Evolutionary conservation across 2,113 vertebrate genomes (phyloP).

Genomic region (Trachemys scripta): DNA sequence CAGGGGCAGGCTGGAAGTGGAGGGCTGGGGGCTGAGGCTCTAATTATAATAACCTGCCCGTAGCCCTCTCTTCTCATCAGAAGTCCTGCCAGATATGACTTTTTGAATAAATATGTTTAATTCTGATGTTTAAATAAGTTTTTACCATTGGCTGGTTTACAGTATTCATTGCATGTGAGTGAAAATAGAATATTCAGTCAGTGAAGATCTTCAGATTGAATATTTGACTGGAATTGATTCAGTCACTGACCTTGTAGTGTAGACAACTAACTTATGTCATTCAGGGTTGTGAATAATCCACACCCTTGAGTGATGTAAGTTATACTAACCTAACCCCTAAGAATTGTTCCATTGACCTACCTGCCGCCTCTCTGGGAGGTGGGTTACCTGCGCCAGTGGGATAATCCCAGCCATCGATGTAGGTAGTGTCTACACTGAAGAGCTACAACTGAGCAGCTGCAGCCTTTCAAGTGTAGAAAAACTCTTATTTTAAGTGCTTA

Average conservation of each 20-base stretch:
- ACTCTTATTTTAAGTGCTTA: fast-evolving
- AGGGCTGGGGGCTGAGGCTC: no score
- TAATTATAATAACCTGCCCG: fast-evolving
- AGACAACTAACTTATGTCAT: not conserved
- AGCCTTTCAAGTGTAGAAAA: not conserved
- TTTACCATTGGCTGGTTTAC: not conserved
- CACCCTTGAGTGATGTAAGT: not conserved
- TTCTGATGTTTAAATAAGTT: not conserved
- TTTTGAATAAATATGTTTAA: not conserved
- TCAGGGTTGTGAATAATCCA: not conserved
- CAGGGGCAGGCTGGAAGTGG: no score
- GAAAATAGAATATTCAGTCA: not conserved
- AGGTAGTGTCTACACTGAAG: not conserved
- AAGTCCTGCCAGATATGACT: not conserved
- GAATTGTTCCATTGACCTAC: not conserved
- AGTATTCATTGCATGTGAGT: not conserved
- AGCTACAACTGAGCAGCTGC: not conserved
- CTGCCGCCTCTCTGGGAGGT: not conserved
- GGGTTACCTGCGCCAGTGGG: not conserved
- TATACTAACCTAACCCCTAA: not conserved
- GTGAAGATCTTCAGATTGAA: not conserved
- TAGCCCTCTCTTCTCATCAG: not conserved
- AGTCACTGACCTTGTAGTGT: slow-evolving; percentile 8
- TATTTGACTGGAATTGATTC: slow-evolving; percentile 23
- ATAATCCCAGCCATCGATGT: not conserved